Percentiles rank a stretch among this genome's conserved stretches.
Evolutionary conservation across 2,888 invertebrate species (phyloP).

Genomic region (Meghimatium bilineatum): DNA sequence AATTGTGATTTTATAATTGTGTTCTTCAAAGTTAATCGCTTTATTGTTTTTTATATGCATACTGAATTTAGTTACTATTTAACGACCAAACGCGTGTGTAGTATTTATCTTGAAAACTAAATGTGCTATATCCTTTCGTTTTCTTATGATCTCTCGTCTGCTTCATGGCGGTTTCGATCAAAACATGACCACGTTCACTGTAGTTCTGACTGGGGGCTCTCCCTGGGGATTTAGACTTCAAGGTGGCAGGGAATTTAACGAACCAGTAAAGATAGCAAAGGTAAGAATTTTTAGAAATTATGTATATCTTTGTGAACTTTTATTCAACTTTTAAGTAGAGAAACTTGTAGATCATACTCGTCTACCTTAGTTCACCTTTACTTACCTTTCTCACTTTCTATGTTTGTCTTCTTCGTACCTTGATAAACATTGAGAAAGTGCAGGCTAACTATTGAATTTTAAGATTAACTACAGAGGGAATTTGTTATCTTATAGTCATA

Average conservation of each 20-base stretch:
- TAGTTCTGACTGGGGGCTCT: constrained; percentile 87
- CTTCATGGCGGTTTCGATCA: constrained; percentile 64
- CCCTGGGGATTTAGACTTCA: constrained; percentile 94
- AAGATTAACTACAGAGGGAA: no score
- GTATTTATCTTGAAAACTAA: constrained; percentile 41
- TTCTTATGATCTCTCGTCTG: constrained; percentile 5
- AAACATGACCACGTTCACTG: constrained; percentile 76
- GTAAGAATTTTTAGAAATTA: constrained; percentile 54
- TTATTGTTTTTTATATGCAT: not conserved
- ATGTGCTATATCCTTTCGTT: constrained; percentile 2
- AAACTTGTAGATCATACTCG: not conserved
- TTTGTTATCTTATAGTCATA: no score
- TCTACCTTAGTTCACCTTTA: no score
- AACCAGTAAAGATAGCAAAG: constrained; percentile 84
- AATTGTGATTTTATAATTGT: not conserved
- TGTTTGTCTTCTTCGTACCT: no score
- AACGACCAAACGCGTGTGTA: not conserved
- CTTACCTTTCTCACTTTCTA: no score
- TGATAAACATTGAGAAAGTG: no score
- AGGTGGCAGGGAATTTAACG: constrained; percentile 87
- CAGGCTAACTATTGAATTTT: no score
- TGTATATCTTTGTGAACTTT: not conserved
- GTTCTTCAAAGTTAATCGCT: not conserved
- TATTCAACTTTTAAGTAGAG: not conserved
- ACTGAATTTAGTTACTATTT: not conserved